Conservation (phyloP, 35 echinoderm and acorn worm species). For the Anneissia japonica region DNA sequence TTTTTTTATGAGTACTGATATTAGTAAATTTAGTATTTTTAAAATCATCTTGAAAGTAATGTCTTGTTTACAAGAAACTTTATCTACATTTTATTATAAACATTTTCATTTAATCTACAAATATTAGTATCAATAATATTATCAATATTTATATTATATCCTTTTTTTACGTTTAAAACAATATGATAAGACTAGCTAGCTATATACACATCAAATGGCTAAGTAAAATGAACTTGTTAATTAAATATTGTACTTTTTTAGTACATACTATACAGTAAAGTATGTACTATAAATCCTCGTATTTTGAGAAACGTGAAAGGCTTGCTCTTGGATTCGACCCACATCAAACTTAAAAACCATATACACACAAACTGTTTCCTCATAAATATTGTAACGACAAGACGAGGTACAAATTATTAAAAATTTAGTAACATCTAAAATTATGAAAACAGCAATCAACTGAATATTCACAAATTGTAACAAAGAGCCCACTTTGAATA, state of each 20-base stretch:
- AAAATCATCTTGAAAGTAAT: background rate
- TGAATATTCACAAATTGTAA: background rate
- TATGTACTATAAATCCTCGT: background rate
- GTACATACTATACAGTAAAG: background rate
- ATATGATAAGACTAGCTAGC: background rate
- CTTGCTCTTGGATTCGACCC: background rate
- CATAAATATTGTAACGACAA: background rate
- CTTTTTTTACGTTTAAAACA: background rate
- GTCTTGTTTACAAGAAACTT: background rate
- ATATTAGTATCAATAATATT: background rate
- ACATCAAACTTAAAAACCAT: background rate
- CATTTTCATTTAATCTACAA: background rate
- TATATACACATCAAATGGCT: background rate
- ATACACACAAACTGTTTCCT: background rate
- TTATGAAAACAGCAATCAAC: too few species aligned
- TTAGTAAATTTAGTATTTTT: too few species aligned
- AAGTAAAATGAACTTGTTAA: background rate
- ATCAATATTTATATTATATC: constrained; percentile 1
- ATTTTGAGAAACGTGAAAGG: background rate
- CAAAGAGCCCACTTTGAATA: background rate
- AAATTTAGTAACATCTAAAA: background rate
- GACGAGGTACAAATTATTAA: background rate
- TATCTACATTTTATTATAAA: background rate
- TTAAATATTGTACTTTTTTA: background rate
- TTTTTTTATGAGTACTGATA: too few species aligned